Percentiles rank a stretch among this genome's conserved stretches.
Conservation (phyloP, 2,888 invertebrate genomes). For the Tridacna crocea region DNA sequence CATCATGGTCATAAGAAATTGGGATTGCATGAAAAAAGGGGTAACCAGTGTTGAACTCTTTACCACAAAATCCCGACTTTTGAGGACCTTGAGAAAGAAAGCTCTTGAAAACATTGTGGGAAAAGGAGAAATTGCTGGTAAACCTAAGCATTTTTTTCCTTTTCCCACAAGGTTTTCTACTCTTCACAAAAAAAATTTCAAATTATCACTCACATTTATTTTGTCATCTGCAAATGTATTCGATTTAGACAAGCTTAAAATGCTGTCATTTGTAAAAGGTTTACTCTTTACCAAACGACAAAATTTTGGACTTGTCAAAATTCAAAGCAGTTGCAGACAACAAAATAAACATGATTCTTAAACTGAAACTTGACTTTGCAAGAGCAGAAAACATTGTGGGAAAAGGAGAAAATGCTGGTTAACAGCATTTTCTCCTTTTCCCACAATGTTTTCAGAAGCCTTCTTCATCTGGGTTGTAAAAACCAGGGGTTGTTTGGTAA, state of each 20-base stretch:
- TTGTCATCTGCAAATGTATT: too few species aligned
- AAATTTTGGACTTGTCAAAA: not conserved
- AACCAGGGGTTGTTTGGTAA: not conserved
- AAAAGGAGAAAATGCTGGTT: too few species aligned
- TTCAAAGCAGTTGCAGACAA: not conserved
- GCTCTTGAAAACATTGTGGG: not conserved
- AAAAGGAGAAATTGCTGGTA: not conserved
- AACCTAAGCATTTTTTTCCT: conserved; percentile 1
- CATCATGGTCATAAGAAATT: too few species aligned
- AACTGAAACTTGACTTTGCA: too few species aligned
- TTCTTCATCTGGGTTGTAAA: not conserved
- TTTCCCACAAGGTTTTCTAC: not conserved
- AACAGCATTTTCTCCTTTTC: not conserved
- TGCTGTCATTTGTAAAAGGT: too few species aligned
- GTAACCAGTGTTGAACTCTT: too few species aligned
- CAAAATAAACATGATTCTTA: not conserved
- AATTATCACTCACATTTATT: too few species aligned
- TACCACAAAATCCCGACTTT: too few species aligned
- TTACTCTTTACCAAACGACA: not conserved
- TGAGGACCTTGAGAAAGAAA: not conserved
- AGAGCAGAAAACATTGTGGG: too few species aligned
- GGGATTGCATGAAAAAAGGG: not conserved
- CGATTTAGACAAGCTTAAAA: too few species aligned
- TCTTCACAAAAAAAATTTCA: not conserved
- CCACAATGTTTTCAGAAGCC: not conserved